Evolutionary conservation across 1,140 invertebrate species (phyloP).

Genomic region (Trissolcus basalis): DNA sequence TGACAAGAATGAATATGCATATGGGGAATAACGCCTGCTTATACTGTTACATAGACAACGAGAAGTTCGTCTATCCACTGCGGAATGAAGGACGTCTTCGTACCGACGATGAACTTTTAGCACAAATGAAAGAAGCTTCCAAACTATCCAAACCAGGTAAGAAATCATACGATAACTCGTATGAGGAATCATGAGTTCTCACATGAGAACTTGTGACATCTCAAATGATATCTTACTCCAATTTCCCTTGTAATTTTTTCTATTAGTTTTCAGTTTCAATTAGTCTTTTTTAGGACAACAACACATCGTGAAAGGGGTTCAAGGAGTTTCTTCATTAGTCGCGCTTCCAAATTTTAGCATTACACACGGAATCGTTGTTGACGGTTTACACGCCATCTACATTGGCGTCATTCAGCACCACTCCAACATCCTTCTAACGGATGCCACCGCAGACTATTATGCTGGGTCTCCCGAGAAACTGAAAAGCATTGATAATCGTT

Average conservation of each 20-base stretch:
- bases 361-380: constrained; percentile 7
- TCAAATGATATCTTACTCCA: no score
- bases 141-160: no score
- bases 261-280: no score
- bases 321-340: constrained; percentile 16
- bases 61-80: neutral
- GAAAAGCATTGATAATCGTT: neutral
- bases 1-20: neutral
- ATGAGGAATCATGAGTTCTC: neutral
- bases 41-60: neutral
- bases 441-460: neutral
- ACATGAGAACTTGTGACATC: neutral
- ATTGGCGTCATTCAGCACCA: neutral
- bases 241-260: no score
- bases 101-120: neutral
- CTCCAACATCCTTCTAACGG: neutral
- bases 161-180: no score
- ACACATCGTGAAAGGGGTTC: constrained; percentile 7
- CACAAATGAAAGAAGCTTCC: neutral
- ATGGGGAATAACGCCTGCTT: constrained; percentile 4
- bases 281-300: constrained; percentile 2
- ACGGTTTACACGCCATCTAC: constrained; percentile 8
- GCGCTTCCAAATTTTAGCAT: constrained; percentile 10
- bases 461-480: neutral
- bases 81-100: neutral